Evolutionary conservation across 2,797 vertebrate species (phyloP), one percentile per base, ranked within the genome.

Genomic region (Rhodeus uyekii): DNA sequence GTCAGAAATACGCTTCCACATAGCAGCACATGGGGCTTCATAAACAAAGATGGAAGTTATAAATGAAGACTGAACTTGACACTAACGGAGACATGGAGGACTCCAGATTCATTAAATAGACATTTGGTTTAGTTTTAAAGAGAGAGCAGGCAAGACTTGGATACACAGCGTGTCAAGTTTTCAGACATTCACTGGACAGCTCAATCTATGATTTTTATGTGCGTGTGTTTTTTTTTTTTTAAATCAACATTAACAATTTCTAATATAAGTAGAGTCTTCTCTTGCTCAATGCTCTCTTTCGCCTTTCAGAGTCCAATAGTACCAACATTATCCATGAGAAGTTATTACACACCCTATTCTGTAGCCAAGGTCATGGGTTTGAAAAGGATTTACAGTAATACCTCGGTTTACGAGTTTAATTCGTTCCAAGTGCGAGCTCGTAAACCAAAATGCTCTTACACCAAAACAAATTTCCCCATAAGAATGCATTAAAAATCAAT

Each of bases 31-130:
- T 19, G n/a, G n/a, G 64, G 58, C 75, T 81, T 79, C 63, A 86
- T 79, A 72, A 84, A 79, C 63, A 80, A 58, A 74, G 61, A 82
- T 32, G 42, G 55, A 84, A 69, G 90, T 92, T 93, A 94, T 94
- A 94, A 94, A 95, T 95, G 91, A 89, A 89, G 87, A 84, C 82
- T 12, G 75, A 87, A 83, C 90, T 87, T 85, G 89, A 89, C 89
- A 87, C 61, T 87, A 89, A 86, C 88, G 86, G 90, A 90, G 91
- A 86, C 90, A 86, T 79, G 84, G 90, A 88, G 86, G 87, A 89
- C 90, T 92, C 91, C 90, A 92, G 94, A 93, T 94, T 93, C 93
- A 94, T 94, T 93, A 95, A 91, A 91, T 91, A 90, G 91, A 88
- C 89, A 42, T 89, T 89, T 10, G 39, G 68, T 82, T 78, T 65